phyloP scores from a whole-genome alignment of 2,113 vertebrate genomes.

The Tragelaphus scriptus region DNA sequence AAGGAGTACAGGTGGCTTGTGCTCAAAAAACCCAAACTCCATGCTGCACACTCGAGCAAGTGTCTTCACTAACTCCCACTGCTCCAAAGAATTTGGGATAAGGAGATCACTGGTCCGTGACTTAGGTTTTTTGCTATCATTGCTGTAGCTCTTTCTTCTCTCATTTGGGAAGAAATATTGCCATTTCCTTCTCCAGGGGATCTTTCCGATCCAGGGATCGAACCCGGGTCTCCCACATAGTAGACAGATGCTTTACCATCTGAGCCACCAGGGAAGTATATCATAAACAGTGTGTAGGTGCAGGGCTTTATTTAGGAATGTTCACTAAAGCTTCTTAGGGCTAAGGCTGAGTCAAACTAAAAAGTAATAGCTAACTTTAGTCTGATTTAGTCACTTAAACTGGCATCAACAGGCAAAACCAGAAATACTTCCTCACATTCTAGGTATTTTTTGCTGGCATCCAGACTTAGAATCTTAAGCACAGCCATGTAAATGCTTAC shows the following conservation, averaged over 20 bases:
- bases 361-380: constrained; percentile 65
- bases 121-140: background rate
- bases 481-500: constrained; percentile 3
- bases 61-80: background rate
- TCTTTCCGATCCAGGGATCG: fast-evolving
- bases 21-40: background rate
- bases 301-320: background rate
- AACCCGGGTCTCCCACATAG: fast-evolving
- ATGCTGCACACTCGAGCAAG: background rate
- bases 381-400: constrained; percentile 65
- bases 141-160: background rate
- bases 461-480: constrained; percentile 29
- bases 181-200: too few species aligned
- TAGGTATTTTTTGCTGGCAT: constrained; percentile 39
- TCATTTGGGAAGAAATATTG: background rate
- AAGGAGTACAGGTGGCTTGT: background rate
- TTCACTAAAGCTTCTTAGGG: constrained; percentile 41
- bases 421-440: constrained; percentile 41
- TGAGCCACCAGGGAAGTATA: background rate
- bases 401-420: constrained; percentile 35
- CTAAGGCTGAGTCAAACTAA: background rate
- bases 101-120: background rate
- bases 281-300: background rate
- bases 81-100: constrained; percentile 25
- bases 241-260: too few species aligned